Conservation (phyloP, 2,888 invertebrate species). For the Nymphalis polychloros region DNA sequence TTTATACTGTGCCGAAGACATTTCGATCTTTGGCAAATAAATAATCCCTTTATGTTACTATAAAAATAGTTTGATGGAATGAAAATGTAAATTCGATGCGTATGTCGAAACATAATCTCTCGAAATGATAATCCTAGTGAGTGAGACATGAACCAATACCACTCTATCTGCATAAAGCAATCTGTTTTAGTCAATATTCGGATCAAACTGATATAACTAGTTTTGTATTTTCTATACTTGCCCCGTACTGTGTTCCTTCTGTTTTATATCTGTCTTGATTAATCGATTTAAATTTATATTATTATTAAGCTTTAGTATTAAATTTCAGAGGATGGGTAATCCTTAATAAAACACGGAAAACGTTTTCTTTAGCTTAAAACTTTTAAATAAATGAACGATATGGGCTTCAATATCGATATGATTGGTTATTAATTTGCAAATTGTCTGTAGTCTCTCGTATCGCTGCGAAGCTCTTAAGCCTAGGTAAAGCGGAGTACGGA, state of each 20-base stretch:
- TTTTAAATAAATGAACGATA: conserved; percentile 4
- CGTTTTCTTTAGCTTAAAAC: neutral
- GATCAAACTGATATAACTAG: neutral
- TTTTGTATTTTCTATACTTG: neutral
- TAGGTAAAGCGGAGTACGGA: conserved; percentile 55
- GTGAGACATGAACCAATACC: conserved; percentile 53
- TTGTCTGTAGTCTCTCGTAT: conserved; percentile 53
- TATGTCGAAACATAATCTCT: conserved; percentile 62
- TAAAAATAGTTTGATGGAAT: neutral
- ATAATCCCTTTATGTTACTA: neutral
- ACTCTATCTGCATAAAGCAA: conserved; percentile 30
- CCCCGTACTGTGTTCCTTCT: conserved; percentile 13
- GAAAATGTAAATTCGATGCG: conserved; percentile 15
- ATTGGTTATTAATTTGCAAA: conserved; percentile 73
- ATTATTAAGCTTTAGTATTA: neutral
- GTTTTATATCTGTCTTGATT: neutral
- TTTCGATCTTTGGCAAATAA: neutral
- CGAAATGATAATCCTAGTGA: conserved; percentile 54
- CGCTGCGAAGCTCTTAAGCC: conserved; percentile 66
- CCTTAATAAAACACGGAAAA: neutral
- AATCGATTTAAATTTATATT: too few relatives aligned
- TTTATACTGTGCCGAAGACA: neutral
- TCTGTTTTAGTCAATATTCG: conserved; percentile 23
- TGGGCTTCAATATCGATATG: conserved; percentile 40
- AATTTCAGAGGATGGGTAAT: neutral